phyloP scores from a whole-genome alignment of 2,113 vertebrate genomes.

The Laterallus jamaicensis region DNA sequence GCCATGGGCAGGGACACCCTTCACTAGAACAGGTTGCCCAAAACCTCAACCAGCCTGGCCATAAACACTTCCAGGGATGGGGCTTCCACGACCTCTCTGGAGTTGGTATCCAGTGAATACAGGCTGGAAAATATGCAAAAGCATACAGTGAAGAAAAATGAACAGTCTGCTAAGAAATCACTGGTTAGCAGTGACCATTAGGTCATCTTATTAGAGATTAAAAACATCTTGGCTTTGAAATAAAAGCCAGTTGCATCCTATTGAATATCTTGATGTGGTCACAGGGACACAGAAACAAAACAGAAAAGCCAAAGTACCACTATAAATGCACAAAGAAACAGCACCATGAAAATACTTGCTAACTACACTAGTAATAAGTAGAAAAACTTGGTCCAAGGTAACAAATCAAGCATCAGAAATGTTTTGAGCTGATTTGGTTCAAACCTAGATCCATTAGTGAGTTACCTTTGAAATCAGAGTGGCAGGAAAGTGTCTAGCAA shows the following conservation, averaged over 20 bases:
- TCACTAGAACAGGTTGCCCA: no score
- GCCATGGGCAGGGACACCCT: no score
- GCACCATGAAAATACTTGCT: not conserved
- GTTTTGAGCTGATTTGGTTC: not conserved
- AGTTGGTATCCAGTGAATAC: not conserved
- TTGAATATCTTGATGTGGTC: not conserved
- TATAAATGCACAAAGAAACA: not conserved
- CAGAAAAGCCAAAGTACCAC: not conserved
- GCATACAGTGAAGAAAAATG: not conserved
- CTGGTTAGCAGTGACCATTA: not conserved
- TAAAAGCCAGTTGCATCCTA: not conserved
- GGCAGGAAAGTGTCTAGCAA: not conserved
- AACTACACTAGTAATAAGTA: not conserved
- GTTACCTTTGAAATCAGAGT: not conserved
- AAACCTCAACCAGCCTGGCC: no score
- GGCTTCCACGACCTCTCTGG: not conserved
- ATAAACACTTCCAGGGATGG: no score
- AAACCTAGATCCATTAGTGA: not conserved
- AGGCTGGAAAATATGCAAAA: constrained; percentile 38
- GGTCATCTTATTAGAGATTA: constrained; percentile 21
- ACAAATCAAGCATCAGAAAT: not conserved
- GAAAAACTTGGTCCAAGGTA: not conserved
- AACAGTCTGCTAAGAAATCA: not conserved
- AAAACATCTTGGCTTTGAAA: constrained; percentile 17
- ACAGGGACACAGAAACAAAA: not conserved